These are phyloP conservation scores for Dendrophyllia cribrosa DNA, from an alignment of 64 coral and sea anemone genomes.

Conservation along the genomic window DNA sequence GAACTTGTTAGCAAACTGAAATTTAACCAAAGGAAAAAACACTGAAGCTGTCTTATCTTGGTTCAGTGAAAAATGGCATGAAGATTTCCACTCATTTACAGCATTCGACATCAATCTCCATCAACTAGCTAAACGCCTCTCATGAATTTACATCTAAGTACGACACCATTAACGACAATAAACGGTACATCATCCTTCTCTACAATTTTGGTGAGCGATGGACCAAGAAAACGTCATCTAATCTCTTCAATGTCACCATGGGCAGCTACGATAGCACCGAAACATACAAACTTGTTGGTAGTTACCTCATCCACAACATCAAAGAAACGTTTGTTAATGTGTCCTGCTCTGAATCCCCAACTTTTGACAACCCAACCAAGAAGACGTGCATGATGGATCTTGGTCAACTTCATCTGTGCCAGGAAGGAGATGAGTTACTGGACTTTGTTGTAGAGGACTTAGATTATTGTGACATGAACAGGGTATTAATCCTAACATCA, in stretches of 20 bases:
- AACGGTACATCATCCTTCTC: neutral
- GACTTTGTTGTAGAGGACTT: too few relatives aligned
- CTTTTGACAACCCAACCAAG: too few relatives aligned
- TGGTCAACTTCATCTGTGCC: too few relatives aligned
- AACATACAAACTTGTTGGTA: slow-evolving; percentile 2
- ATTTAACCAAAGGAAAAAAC: neutral
- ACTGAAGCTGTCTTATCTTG: neutral
- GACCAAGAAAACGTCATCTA: slow-evolving; percentile 17
- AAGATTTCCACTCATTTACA: neutral
- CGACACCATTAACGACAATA: neutral
- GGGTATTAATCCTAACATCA: too few relatives aligned
- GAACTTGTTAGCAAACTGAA: neutral
- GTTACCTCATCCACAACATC: neutral
- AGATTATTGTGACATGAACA: too few relatives aligned
- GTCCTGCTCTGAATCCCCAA: too few relatives aligned
- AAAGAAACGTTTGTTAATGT: neutral
- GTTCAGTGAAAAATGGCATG: neutral
- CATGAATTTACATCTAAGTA: neutral
- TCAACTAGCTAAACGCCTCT: neutral
- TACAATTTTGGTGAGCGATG: neutral
- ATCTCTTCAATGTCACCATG: slow-evolving; percentile 26
- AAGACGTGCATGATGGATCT: too few relatives aligned
- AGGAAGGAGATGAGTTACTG: too few relatives aligned
- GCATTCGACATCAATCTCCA: slow-evolving; percentile 6
- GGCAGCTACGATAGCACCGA: slow-evolving; percentile 10